phyloP scores from a whole-genome alignment of 2,113 vertebrate species.

The Caretta caretta region DNA sequence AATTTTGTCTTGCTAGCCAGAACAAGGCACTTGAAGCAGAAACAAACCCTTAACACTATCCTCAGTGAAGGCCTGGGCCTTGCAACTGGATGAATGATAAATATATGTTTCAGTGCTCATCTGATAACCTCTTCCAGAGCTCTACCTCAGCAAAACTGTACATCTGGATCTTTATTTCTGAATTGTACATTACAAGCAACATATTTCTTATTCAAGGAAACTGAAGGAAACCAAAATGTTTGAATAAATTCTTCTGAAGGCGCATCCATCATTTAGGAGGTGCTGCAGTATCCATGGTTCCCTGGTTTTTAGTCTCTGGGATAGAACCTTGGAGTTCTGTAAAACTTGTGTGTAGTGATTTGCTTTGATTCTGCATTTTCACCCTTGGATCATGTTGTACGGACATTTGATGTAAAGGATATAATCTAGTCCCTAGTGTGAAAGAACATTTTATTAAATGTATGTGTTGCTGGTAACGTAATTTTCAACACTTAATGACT shows the following conservation, averaged over 20 bases:
- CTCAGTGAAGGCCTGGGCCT: neutral
- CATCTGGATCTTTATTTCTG: neutral
- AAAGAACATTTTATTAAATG: neutral
- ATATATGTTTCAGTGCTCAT: neutral
- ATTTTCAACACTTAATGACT: neutral
- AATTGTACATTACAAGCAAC: neutral
- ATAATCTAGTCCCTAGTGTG: neutral
- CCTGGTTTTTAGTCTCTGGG: neutral
- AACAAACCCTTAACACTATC: neutral
- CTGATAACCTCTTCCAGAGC: neutral
- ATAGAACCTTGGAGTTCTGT: neutral
- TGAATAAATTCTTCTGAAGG: neutral
- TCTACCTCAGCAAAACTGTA: neutral
- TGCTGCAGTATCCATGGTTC: neutral
- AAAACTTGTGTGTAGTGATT: neutral
- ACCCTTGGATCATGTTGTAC: neutral
- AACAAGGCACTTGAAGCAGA: neutral
- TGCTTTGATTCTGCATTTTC: neutral
- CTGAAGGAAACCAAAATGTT: neutral
- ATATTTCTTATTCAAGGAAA: rapidly evolving
- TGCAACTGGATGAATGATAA: neutral
- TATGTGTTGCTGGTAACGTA: rapidly evolving
- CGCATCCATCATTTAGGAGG: neutral
- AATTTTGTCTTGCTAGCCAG: neutral
- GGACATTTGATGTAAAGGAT: neutral